These are phyloP conservation scores for Cephonodes hylas DNA, from an alignment of 2,888 invertebrate species.

Conservation along the genomic window DNA sequence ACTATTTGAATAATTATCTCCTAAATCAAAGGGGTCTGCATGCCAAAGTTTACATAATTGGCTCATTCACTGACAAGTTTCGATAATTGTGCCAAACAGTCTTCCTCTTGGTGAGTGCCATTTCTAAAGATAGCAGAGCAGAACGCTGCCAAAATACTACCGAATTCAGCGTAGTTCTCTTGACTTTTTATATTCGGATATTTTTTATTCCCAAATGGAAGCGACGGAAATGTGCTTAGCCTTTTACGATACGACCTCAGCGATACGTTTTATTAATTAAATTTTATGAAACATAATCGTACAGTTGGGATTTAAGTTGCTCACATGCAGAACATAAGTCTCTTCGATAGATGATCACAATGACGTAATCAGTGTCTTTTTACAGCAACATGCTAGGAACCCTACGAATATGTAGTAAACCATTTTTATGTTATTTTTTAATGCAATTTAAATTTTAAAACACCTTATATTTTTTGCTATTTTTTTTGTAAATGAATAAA, in stretches of 20 bases:
- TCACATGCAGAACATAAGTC: too few relatives aligned
- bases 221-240: neutral
- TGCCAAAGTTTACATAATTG: neutral
- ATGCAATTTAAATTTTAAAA: too few relatives aligned
- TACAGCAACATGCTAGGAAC: too few relatives aligned
- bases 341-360: too few relatives aligned
- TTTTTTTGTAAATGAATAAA: too few relatives aligned
- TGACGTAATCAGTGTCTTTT: too few relatives aligned
- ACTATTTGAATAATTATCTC: too few relatives aligned
- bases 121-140: conserved; percentile 20
- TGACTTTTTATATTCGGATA: neutral
- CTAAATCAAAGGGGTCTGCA: too few relatives aligned
- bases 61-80: neutral
- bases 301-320: too few relatives aligned
- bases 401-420: too few relatives aligned
- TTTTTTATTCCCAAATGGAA: neutral
- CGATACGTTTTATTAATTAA: neutral
- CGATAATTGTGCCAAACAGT: neutral
- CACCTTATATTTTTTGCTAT: too few relatives aligned
- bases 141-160: conserved; percentile 6
- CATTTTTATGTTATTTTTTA: too few relatives aligned
- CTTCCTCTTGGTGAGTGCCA: neutral
- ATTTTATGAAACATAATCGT: neutral
- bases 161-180: neutral
- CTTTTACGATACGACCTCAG: neutral